Percentiles rank a stretch among this genome's conserved stretches.
phyloP scores from a whole-genome alignment of 2,797 vertebrate species.

The Pyrocephalus nanus region DNA sequence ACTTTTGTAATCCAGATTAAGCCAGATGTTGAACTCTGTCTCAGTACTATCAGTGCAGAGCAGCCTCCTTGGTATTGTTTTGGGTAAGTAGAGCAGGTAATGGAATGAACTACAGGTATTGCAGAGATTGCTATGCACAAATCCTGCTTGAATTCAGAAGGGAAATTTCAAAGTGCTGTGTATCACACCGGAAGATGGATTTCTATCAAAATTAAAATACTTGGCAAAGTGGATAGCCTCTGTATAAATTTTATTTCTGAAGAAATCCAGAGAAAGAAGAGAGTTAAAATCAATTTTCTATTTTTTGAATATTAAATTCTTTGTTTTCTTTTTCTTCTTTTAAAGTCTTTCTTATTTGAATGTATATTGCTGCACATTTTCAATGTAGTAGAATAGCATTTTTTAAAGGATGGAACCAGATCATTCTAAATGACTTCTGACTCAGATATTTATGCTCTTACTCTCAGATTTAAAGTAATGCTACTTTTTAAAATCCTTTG shows the following conservation, averaged over 20 bases:
- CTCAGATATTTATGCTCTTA: neutral
- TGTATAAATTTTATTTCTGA: constrained; percentile 10
- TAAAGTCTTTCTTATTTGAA: neutral
- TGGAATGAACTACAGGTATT: neutral
- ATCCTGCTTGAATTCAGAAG: neutral
- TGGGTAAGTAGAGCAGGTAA: neutral
- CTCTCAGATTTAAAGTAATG: neutral
- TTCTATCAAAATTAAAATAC: neutral
- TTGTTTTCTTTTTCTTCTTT: neutral
- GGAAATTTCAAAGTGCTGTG: neutral
- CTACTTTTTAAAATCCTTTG: neutral
- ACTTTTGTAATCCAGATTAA: neutral
- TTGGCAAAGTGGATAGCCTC: neutral
- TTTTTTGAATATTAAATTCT: neutral
- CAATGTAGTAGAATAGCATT: neutral
- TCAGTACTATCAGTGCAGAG: neutral
- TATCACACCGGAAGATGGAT: neutral
- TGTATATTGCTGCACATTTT: neutral
- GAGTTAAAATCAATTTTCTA: neutral
- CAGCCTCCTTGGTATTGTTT: neutral
- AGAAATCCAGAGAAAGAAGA: neutral
- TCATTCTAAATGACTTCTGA: neutral
- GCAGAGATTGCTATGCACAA: neutral
- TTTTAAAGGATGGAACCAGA: neutral
- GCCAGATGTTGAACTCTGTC: neutral